Conservation (phyloP, 1,140 invertebrate genomes). For the Akabosia matsudoensis region DNA sequence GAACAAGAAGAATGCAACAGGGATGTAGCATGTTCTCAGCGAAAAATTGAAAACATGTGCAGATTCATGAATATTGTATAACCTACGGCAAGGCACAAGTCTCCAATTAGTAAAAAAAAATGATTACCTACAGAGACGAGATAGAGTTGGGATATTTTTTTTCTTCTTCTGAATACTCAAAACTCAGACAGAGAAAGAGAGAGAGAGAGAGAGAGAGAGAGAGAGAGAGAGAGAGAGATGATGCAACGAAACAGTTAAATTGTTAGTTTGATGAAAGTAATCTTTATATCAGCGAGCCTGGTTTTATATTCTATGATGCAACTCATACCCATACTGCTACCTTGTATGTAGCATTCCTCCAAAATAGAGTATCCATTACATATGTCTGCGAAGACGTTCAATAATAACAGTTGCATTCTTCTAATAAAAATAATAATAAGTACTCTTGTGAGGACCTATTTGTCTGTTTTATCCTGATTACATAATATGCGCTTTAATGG, state of each 20-base stretch:
- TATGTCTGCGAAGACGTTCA: too few species aligned
- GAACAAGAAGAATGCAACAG: background rate
- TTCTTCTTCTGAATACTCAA: too few species aligned
- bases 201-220: background rate
- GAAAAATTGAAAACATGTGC: conserved; percentile 17
- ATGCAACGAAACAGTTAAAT: background rate
- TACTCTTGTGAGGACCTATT: too few species aligned
- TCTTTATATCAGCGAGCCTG: background rate
- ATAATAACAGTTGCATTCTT: background rate
- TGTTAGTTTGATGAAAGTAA: background rate
- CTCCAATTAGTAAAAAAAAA: conserved; percentile 16
- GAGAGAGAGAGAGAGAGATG: background rate
- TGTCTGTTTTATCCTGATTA: too few species aligned
- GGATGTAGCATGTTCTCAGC: background rate
- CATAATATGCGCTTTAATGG: too few species aligned
- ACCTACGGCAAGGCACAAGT: conserved; percentile 17
- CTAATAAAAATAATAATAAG: background rate
- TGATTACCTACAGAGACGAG: background rate
- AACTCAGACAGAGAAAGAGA: background rate
- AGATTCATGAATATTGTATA: background rate
- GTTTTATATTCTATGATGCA: background rate
- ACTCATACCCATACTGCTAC: too few species aligned
- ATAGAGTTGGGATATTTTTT: background rate
- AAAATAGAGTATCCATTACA: too few species aligned
- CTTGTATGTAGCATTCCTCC: too few species aligned